Base-by-base conservation (phyloP, 1,140 invertebrate species). In the Hydropsyche tenuis region DNA sequence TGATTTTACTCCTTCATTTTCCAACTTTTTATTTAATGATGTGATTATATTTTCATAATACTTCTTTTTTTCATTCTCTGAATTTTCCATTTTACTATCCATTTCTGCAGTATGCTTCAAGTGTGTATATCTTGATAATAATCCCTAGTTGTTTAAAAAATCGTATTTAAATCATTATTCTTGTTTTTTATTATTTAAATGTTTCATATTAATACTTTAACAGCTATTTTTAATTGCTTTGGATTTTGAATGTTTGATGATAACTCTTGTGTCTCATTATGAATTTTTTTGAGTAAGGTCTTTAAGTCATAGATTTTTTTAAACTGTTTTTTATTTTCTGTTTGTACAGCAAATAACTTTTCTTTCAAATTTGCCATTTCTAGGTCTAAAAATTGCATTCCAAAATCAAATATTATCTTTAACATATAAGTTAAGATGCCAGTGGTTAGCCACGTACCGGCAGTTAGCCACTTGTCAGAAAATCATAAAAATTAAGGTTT, bases 241-340 rank as follows among this genome's bases (percentile, higher is more conserved):
- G 92, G 89, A 73, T 95, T 89, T 81, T 94, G 91, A 22, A 95
- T 89, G 25, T 91, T 87, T 0, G 88, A 89, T 4, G 92, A 91
- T 78, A 91, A 89, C 72, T 91, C 88, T 76, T 92, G 90, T 30
- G 96, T 86, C 78, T 96, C 93, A 30, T 90, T 89, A 81, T 92
- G 90, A 30, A 96, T 92, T 78, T 89, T 88, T 76, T 90, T 89
- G 4, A 96, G 79, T 0, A 90, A 84, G 64, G 89, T 87, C 75
- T 93, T 89, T 7, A 90, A 85, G n/a, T 88, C 87, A 76, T 89
- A 84, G 60, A 88, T 88, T 1, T 85, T 82, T 71, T 89, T 84
- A 3, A 88, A 82, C 80, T 95, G 91, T n/a, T 85, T 85, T 37
- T 90, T 84, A 45, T 90, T 84, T 80, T 95, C 92, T 53, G 87